A percentile compares a stretch with the other conserved stretches of the same genome.
phyloP scores from a whole-genome alignment of 2,888 invertebrate genomes.

The Athalia circularis region DNA sequence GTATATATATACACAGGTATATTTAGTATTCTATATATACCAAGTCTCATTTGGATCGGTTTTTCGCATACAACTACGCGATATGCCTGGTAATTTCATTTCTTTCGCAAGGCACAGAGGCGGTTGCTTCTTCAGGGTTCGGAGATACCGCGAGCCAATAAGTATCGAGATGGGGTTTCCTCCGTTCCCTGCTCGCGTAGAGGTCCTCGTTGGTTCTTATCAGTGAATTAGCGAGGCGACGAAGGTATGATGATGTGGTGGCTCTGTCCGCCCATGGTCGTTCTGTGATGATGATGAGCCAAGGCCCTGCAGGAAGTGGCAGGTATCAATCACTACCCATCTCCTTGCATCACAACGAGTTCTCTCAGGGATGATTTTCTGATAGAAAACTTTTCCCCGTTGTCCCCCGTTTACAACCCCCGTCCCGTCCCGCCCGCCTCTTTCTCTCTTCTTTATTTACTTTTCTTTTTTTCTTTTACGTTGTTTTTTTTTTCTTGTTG shows the following conservation, averaged over 20 bases:
- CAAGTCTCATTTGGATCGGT: slow-evolving; percentile 30
- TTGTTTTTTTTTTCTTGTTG: background rate
- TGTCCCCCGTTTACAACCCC: background rate
- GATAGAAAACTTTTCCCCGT: slow-evolving; percentile 54
- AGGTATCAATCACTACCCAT: slow-evolving; percentile 65
- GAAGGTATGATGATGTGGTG: slow-evolving; percentile 52
- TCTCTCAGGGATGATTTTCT: slow-evolving; percentile 56
- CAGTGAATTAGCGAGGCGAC: slow-evolving; percentile 66
- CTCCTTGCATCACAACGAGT: slow-evolving; percentile 48
- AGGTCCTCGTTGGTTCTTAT: slow-evolving; percentile 66
- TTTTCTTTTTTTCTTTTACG: background rate
- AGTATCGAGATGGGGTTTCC: slow-evolving; percentile 59
- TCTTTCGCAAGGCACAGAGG: slow-evolving; percentile 48
- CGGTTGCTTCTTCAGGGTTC: background rate
- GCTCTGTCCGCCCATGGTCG: slow-evolving; percentile 56
- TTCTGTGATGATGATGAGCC: slow-evolving; percentile 67
- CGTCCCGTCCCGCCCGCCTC: slow-evolving; percentile 2
- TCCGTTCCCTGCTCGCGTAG: slow-evolving; percentile 2
- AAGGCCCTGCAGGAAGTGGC: slow-evolving; percentile 60
- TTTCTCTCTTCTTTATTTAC: background rate
- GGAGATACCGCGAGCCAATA: slow-evolving; percentile 66
- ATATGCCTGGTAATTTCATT: slow-evolving; percentile 45
- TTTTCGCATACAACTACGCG: slow-evolving; percentile 10
- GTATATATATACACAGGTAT: too few species aligned
- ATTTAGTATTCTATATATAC: background rate